phyloP scores from a whole-genome alignment of 2,888 invertebrate genomes.

The Diarsia mendica region DNA sequence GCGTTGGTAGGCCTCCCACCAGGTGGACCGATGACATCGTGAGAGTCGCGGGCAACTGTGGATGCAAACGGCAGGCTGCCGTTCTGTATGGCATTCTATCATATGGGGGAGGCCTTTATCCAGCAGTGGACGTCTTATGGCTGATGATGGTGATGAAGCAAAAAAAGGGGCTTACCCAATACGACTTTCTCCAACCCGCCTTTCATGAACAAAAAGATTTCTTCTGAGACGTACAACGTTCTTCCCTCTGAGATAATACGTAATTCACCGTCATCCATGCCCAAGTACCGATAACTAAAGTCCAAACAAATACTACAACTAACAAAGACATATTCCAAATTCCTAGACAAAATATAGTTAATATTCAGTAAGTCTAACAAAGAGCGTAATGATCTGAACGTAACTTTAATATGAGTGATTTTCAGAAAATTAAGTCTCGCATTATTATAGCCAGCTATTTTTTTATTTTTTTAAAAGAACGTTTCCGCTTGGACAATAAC shows the following conservation, averaged over 20 bases:
- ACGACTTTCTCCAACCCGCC: not conserved
- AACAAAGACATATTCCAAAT: not conserved
- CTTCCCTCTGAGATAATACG: not conserved
- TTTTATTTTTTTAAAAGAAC: not conserved
- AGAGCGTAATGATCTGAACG: not conserved
- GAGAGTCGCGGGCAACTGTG: too few species aligned
- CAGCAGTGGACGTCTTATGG: too few species aligned
- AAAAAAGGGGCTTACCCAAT: not conserved
- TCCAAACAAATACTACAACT: not conserved
- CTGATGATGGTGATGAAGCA: not conserved
- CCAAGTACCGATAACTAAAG: slow-evolving; percentile 1
- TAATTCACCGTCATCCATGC: slow-evolving; percentile 5
- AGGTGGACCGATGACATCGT: too few species aligned
- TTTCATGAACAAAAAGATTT: not conserved
- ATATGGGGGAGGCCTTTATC: too few species aligned
- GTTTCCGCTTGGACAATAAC: not conserved
- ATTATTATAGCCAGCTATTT: not conserved
- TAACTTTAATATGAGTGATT: not conserved
- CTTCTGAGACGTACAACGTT: not conserved
- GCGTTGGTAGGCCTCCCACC: too few species aligned
- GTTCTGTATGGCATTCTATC: too few species aligned
- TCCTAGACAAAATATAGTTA: not conserved
- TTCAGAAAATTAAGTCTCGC: not conserved
- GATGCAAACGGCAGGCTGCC: too few species aligned
- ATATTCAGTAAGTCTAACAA: not conserved